These are phyloP conservation scores for Chalcosyrphus nemorum DNA, from an alignment of 2,888 invertebrate genomes.

Conservation along the genomic window DNA sequence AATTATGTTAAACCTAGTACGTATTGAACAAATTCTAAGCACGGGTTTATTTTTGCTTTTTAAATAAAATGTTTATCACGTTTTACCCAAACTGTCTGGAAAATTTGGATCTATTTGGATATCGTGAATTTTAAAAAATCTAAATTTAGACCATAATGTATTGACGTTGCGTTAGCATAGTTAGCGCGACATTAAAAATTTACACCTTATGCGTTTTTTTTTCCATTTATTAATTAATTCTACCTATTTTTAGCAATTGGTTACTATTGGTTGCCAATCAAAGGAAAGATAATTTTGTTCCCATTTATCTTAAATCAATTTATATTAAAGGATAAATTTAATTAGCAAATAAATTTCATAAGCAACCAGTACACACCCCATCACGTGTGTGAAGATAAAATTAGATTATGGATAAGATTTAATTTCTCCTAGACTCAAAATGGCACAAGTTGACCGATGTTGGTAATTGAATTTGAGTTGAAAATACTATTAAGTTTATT, in stretches of 20 bases:
- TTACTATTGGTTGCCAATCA: neutral
- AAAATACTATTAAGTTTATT: constrained; percentile 1
- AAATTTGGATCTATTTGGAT: neutral
- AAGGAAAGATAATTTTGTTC: neutral
- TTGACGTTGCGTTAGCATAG: neutral
- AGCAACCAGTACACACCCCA: neutral
- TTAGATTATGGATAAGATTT: neutral
- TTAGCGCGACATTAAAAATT: constrained; percentile 4
- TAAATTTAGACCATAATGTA: neutral
- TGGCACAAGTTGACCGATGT: neutral
- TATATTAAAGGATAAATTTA: neutral
- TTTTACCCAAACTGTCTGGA: neutral
- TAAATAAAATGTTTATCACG: neutral
- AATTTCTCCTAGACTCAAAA: neutral
- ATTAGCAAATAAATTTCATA: neutral
- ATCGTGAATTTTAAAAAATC: neutral
- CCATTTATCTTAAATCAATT: neutral
- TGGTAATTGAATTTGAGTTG: neutral
- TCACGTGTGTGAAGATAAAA: neutral
- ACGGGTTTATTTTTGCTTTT: neutral
- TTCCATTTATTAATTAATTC: constrained; percentile 7
- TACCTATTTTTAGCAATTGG: constrained; percentile 1
- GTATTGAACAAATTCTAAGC: neutral
- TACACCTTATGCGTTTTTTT: neutral
- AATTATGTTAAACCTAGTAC: no score